A percentile compares a stretch with the other conserved stretches of the same genome.
These are phyloP conservation scores for Pharmacophagus antenor DNA, from an alignment of 2,888 invertebrate species.

Conservation along the genomic window DNA sequence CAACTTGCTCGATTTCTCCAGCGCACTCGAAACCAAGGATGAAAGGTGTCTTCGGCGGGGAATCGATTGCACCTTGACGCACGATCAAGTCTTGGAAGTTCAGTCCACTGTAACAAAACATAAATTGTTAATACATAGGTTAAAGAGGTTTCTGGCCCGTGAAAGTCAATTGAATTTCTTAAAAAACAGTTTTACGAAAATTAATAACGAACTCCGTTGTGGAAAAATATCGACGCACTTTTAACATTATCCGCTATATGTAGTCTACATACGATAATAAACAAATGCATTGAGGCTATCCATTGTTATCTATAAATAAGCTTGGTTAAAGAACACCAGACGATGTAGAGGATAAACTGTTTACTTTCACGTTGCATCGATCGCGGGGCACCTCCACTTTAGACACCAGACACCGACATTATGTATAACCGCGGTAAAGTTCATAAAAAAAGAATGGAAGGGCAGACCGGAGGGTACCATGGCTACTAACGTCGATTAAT, in stretches of 20 bases:
- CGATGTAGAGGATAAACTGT: slow-evolving; percentile 26
- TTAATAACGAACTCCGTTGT: neutral
- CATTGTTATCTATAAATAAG: slow-evolving; percentile 29
- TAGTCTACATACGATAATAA: slow-evolving; percentile 17
- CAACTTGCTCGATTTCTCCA: slow-evolving; percentile 89
- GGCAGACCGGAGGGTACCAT: neutral
- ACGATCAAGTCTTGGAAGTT: slow-evolving; percentile 95
- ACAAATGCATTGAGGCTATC: slow-evolving; percentile 26
- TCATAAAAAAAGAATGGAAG: slow-evolving; percentile 15
- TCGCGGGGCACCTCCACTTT: slow-evolving; percentile 15
- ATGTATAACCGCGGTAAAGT: slow-evolving; percentile 16
- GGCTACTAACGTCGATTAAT: neutral
- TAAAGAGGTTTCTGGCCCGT: no score
- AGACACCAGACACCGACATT: slow-evolving; percentile 30
- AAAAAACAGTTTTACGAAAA: neutral
- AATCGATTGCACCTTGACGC: slow-evolving; percentile 92
- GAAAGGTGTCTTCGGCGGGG: slow-evolving; percentile 93
- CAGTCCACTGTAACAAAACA: slow-evolving; percentile 86
- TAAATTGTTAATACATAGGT: neutral
- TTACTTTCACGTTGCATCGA: slow-evolving; percentile 28
- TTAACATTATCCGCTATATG: slow-evolving; percentile 1
- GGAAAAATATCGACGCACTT: neutral
- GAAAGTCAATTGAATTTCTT: no score
- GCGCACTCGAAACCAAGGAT: slow-evolving; percentile 94
- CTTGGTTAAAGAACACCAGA: slow-evolving; percentile 29